Base-by-base conservation (phyloP, 2,888 invertebrate genomes). In the Invenusta paracnida region DNA sequence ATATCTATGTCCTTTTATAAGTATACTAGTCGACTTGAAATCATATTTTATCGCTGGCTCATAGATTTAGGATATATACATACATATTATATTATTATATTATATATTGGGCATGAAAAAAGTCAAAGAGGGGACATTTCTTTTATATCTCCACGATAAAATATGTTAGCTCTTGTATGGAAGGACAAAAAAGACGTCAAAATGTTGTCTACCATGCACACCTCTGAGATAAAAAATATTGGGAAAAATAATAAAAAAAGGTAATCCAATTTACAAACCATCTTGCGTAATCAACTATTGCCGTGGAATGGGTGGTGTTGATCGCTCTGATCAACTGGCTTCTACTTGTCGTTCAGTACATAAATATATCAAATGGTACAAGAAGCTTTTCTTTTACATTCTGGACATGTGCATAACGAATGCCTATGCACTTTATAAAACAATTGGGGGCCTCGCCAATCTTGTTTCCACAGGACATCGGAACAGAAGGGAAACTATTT, bases 391-490 rank as follows among this genome's bases (percentile, higher is more conserved):
- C n/a, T 82, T 82, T 23, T 82, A 82, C 82, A 29, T 82, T 17
- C n/a, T 82, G 27, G 82, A 82, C 31, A 82, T 82, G 82, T 82
- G 82, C 82, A 82, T 82, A 82, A 82, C 17, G 31, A 82, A 82
- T 30, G 5, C 82, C 5, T 82, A 25, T 30, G 82, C 27, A 29
- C 2, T 82, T n/a, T 30, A 30, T 82, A 82, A 25, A 25, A 11
- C 31, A 30, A 29, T 23, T 2, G 82, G 13, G 82, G 82, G 2
- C 29, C 25, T 2, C 82, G 5, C 28, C 82, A 82, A 25, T 29
- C 30, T 82, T 11, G 82, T 29, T 29, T 29, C 29, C 17, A 13
- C 28, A 29, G 29, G 2, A 13, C 82, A 82, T 13, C 2, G 28
- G 5, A 25, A 2, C 82, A 82, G 29, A 30, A 82, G 28, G 23